phyloP scores from a whole-genome alignment of 2,113 vertebrate species.

The Chlorocebus sabaeus region DNA sequence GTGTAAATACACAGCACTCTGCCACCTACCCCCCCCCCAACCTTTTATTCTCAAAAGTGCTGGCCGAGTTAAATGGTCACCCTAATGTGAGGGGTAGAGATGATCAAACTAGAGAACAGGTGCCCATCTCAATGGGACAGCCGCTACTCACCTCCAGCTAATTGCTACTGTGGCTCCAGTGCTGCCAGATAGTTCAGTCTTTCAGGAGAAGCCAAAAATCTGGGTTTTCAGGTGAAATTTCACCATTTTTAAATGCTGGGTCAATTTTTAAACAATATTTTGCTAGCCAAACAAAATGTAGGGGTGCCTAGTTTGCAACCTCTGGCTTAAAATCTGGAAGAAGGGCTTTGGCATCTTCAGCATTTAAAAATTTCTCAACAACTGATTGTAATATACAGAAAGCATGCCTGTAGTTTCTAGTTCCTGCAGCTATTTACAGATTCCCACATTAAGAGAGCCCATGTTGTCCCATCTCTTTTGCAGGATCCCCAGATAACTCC shows the following conservation, averaged over 20 bases:
- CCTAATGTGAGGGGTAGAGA: not conserved
- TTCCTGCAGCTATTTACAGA: not conserved
- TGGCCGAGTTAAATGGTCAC: not conserved
- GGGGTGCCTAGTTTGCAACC: not conserved
- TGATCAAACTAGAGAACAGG: not conserved
- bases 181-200: not conserved
- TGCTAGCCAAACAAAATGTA: slow-evolving; percentile 3
- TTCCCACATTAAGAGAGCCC: not conserved
- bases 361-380: not conserved
- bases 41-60: not conserved
- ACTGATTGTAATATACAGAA: not conserved
- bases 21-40: too few species aligned
- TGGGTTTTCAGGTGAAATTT: not conserved
- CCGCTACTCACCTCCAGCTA: not conserved
- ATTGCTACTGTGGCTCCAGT: not conserved
- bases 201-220: slow-evolving; percentile 32
- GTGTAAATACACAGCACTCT: not conserved
- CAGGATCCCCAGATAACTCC: not conserved
- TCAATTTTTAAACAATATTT: slow-evolving; percentile 1
- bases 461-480: not conserved
- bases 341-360: not conserved
- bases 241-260: slow-evolving; percentile 7
- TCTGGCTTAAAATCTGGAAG: slow-evolving; percentile 19
- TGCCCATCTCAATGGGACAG: not conserved
- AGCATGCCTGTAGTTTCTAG: not conserved